Base-by-base conservation (phyloP, 2,797 vertebrate genomes). In the Salmo trutta region DNA sequence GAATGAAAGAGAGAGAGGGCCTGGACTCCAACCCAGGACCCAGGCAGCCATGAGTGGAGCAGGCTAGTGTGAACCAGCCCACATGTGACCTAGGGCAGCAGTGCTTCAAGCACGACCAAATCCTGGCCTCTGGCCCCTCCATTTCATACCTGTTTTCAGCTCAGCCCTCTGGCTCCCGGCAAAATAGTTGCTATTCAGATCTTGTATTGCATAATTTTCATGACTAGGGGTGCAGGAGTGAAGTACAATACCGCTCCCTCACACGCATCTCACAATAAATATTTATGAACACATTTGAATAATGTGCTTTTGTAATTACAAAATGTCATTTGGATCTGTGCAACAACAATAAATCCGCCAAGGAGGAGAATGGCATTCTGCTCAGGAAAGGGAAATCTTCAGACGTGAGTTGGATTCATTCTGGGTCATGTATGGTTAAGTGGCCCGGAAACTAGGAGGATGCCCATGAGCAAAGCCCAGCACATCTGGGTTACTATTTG, bases 271-370 rank as follows among this genome's bases (percentile, higher is more conserved):
- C 52, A 73, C 71, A 73, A 73, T 73, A 73, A 73, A 73, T 73
- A 73, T 73, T 73, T 73, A 73, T 73, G 71, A 73, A 54, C 16
- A 54, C 24, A 73, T 73, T 73, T 73, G 71, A 73, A 73, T 73
- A 73, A 73, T 59, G 52, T 33, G 71, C 27, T 73, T 73, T 73
- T 8, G 27, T 59, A 73, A 73, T 73, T 73, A 73, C 71, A 73
- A 73, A 73, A 73, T 73, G 71, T 73, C 71, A 73, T 73, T 56
- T 59, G 71, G 27, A 73, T 73, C 52, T n/a, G 24, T 56, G 52
- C 15, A 56, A 71, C 29, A 33, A 24, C 24, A 47, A 72, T 54
- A 54, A 27, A 29, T 16, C 16, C 1, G 10, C 51, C 5, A 16
- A 56, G 52, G 15, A 19, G 6, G 71, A 73, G 71, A 17, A 67